Evolutionary conservation across 1,140 invertebrate species (phyloP).

Genomic region (Megathymus violae): DNA sequence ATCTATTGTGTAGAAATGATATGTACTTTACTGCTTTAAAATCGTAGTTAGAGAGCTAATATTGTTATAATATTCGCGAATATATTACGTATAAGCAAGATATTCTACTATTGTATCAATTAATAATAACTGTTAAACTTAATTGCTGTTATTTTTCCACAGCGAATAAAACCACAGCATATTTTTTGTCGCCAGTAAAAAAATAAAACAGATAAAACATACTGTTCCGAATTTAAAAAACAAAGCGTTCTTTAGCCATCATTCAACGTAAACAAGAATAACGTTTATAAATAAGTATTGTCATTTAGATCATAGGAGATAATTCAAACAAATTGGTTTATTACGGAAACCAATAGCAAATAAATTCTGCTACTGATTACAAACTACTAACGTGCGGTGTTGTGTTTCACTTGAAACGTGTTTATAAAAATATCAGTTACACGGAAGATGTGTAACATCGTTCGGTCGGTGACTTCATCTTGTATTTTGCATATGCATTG

Average conservation of each 20-base stretch:
- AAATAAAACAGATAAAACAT: too few relatives aligned
- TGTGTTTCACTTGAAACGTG: constrained; percentile 47
- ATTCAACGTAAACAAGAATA: constrained; percentile 3
- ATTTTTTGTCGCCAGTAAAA: too few relatives aligned
- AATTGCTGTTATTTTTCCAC: too few relatives aligned
- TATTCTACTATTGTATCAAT: too few relatives aligned
- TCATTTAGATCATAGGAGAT: constrained; percentile 44
- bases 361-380: constrained; percentile 56
- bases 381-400: constrained; percentile 41
- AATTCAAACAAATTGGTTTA: constrained; percentile 53
- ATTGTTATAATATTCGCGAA: too few relatives aligned
- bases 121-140: too few relatives aligned
- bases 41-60: too few relatives aligned
- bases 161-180: too few relatives aligned
- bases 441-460: constrained; percentile 39
- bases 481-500: neutral
- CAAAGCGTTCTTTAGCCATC: neutral
- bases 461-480: neutral
- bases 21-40: too few relatives aligned
- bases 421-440: constrained; percentile 71
- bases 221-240: constrained; percentile 1
- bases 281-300: constrained; percentile 19
- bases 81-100: too few relatives aligned
- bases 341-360: constrained; percentile 48
- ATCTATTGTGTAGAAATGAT: too few relatives aligned